Evolutionary conservation across 1,140 invertebrate genomes (phyloP).

Genomic region (Cataglyphis hispanica): DNA sequence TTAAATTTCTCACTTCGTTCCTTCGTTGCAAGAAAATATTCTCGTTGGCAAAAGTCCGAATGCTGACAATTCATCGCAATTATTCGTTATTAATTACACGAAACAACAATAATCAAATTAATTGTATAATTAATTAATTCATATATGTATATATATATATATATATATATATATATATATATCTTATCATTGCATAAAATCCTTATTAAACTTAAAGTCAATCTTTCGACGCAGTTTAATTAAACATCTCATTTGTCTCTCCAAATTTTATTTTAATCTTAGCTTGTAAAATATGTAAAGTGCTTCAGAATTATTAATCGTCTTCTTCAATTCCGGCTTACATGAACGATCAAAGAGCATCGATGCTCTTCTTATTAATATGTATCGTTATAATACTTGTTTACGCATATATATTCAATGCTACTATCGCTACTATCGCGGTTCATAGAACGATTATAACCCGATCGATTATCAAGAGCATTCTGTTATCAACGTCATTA

Average conservation of each 20-base stretch:
- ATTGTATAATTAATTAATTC: neutral
- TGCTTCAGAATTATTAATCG: neutral
- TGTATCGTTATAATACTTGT: conserved; percentile 1
- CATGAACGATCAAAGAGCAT: neutral
- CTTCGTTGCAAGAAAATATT: conserved; percentile 19
- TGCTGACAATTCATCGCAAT: neutral
- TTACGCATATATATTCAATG: conserved; percentile 29
- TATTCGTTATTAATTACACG: neutral
- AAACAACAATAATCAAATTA: neutral
- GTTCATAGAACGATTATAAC: conserved; percentile 65
- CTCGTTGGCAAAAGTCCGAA: neutral
- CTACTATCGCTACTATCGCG: conserved; percentile 40
- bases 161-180: neutral
- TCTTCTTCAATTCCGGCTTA: neutral
- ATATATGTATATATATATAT: neutral
- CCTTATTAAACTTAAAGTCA: neutral
- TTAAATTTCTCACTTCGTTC: conserved; percentile 25
- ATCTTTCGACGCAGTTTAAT: neutral
- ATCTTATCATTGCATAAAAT: neutral
- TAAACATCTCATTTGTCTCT: neutral
- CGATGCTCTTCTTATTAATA: neutral
- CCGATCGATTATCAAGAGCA: conserved; percentile 68
- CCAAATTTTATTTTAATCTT: neutral
- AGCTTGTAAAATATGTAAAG: neutral
- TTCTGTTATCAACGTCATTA: conserved; percentile 68